Evolutionary conservation across 2,888 invertebrate genomes (phyloP), one percentile per base, ranked within the genome.

Genomic region (Danaus chrysippus): DNA sequence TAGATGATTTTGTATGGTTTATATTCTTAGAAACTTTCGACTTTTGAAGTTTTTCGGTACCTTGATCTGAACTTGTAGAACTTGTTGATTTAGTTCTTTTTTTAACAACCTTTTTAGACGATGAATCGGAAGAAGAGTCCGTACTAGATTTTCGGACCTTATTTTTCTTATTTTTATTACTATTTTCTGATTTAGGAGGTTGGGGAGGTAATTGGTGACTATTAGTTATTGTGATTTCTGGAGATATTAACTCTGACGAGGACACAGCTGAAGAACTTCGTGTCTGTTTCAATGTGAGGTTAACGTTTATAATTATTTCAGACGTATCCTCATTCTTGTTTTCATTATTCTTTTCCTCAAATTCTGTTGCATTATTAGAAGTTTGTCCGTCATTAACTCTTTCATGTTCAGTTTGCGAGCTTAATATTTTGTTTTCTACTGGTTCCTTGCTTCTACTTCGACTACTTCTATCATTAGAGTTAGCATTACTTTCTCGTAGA

Each of bases 141-240:
- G 84, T 82, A 64, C 86, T 87, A 11, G 85, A 77, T 73, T 91
- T 91, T 60, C 83, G 78, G 13, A 67, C 82, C 84, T 75, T 93
- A 65, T 67, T 74, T 86, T 74, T 91, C 70, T 89, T 90, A 1
- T 71, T 68, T 74, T 88, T 89, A 10, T 70, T 67, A 41, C 68
- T 42, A n/a, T 75, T 76, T 61, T 92, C 92, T 15, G 77, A 13
- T 75, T 92, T 92, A 17, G 92, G 92, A 56, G 88, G 84, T 72
- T 88, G 91, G 2, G 92, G 92, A 53, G 92, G 92, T 68, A 92
- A 73, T 67, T 91, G 86, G 72, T 84, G 85, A 72, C 84, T 83
- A 68, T 88, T 90, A 8, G 86, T 83, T 60, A 87, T 83, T 17
- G 81, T 85, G 66, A 89, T 80, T 78, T 91, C 91, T 55, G 90